These are phyloP conservation scores for Xanthorhoe designata DNA, from an alignment of 2,888 invertebrate genomes.

Conservation along the genomic window DNA sequence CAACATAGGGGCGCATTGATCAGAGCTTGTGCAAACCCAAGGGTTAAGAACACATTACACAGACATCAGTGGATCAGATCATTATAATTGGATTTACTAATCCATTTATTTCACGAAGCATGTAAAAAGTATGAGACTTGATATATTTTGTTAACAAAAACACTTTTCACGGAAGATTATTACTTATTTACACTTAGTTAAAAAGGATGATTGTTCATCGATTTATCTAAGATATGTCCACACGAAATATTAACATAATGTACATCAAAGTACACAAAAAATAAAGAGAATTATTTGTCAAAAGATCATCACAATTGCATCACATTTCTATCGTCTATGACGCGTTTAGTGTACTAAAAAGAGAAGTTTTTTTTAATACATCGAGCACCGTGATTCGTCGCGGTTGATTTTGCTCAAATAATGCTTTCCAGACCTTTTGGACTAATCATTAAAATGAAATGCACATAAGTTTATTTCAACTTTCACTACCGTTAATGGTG, in stretches of 20 bases:
- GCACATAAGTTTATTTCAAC: neutral
- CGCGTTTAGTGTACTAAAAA: conserved; percentile 17
- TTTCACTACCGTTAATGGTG: neutral
- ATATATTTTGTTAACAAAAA: neutral
- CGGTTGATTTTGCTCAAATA: neutral
- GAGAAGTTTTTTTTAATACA: neutral
- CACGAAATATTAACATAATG: conserved; percentile 26
- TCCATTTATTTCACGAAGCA: neutral
- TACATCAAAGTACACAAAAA: conserved; percentile 30
- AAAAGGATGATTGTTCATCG: conserved; percentile 7
- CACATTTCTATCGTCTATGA: conserved; percentile 34
- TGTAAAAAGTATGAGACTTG: neutral
- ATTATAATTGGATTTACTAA: neutral
- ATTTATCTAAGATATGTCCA: conserved; percentile 18
- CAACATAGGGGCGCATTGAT: too few relatives aligned
- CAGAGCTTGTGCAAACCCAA: too few relatives aligned
- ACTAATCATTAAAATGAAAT: neutral
- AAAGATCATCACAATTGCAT: conserved; percentile 35
- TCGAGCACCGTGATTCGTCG: conserved; percentile 4
- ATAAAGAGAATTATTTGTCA: conserved; percentile 26
- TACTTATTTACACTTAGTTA: conserved; percentile 4
- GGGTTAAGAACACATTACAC: conserved; percentile 7
- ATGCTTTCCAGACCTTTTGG: neutral
- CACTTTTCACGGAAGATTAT: conserved; percentile 11
- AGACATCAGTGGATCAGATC: conserved; percentile 3